phyloP scores from a whole-genome alignment of 2,797 vertebrate species.

The Peromyscus aztecus region DNA sequence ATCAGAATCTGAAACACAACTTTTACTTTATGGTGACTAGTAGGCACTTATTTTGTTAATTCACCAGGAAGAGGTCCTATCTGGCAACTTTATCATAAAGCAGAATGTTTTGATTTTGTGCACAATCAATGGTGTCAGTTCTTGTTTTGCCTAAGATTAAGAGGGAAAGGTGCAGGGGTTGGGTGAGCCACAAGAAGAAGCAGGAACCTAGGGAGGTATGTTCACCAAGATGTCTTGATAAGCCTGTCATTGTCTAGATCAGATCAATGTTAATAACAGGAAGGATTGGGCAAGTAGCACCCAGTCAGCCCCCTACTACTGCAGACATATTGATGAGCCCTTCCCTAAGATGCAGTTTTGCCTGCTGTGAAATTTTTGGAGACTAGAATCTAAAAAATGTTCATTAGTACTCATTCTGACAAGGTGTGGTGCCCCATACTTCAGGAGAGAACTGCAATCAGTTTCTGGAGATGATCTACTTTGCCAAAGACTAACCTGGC shows the following conservation, averaged over 20 bases:
- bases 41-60: not conserved
- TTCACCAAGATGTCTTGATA: not conserved
- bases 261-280: not conserved
- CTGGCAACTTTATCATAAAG: not conserved
- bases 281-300: not conserved
- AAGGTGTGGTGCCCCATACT: not conserved
- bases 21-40: accelerated
- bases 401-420: not conserved
- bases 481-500: no score
- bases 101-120: not conserved
- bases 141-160: not conserved
- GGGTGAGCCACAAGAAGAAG: not conserved
- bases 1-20: not conserved
- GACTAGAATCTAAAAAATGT: not conserved
- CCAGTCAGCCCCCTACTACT: not conserved
- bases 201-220: not conserved
- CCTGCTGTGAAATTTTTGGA: not conserved
- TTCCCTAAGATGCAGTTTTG: not conserved
- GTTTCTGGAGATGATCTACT: not conserved
- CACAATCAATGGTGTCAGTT: not conserved
- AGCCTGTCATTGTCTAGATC: not conserved
- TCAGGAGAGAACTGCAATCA: not conserved
- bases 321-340: not conserved
- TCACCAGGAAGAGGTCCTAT: no score
- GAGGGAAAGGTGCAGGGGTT: not conserved